A percentile compares a stretch with the other conserved stretches of the same genome.
Evolutionary conservation across 2,888 invertebrate species (phyloP).

Genomic region (Myopa testacea): DNA sequence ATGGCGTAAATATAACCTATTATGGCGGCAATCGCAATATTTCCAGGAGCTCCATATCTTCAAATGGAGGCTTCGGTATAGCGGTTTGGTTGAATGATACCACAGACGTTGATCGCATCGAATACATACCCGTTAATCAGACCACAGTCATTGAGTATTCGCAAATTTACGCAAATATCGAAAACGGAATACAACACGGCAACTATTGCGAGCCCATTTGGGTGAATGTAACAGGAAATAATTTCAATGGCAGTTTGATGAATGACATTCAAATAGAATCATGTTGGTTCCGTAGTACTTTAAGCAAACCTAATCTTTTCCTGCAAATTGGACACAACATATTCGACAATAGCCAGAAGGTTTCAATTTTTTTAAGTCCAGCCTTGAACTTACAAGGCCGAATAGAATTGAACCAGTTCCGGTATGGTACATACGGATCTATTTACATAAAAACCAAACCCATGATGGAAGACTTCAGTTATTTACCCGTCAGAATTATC

Average conservation of each 20-base stretch:
- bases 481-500: conserved; percentile 76
- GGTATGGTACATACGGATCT: conserved; percentile 83
- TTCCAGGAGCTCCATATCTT: conserved; percentile 85
- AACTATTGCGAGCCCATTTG: conserved; percentile 89
- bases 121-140: conserved; percentile 84
- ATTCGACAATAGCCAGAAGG: conserved; percentile 80
- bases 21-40: conserved; percentile 94
- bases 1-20: conserved; percentile 95
- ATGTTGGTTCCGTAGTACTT: conserved; percentile 75
- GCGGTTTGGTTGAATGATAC: conserved; percentile 93
- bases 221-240: conserved; percentile 93
- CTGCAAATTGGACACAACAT: conserved; percentile 88
- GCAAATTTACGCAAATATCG: conserved; percentile 86
- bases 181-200: conserved; percentile 90
- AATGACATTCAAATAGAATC: conserved; percentile 86
- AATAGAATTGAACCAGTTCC: conserved; percentile 91
- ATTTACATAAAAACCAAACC: conserved; percentile 82
- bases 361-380: conserved; percentile 83
- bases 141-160: conserved; percentile 89
- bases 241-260: conserved; percentile 82
- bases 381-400: conserved; percentile 82
- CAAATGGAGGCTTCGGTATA: conserved; percentile 89
- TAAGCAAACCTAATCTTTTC: conserved; percentile 69
- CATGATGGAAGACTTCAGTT: conserved; percentile 82
- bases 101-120: conserved; percentile 72